Evolutionary conservation across 2,113 vertebrate species (phyloP).

Genomic region (Carollia perspicillata): DNA sequence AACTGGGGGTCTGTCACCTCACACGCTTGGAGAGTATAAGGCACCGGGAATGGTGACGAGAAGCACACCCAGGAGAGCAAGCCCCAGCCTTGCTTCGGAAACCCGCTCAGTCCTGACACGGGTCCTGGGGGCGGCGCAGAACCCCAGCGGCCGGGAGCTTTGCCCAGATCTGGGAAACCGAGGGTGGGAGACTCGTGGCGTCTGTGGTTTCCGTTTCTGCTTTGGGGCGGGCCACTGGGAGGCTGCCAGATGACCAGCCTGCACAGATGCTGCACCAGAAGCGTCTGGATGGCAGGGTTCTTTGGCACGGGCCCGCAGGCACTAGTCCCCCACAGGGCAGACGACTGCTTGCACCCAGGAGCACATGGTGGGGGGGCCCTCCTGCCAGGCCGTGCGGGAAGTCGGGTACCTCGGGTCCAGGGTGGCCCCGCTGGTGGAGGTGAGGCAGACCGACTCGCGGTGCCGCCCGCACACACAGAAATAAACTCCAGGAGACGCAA

Average conservation of each 20-base stretch:
- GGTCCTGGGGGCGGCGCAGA: neutral
- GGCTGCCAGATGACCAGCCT: neutral
- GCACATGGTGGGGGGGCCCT: neutral
- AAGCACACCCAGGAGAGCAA: neutral
- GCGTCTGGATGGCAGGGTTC: neutral
- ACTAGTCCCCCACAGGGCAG: neutral
- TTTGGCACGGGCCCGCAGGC: constrained; percentile 43
- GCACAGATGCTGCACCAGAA: neutral
- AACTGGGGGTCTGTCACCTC: neutral
- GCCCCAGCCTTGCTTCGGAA: neutral
- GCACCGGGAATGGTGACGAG: neutral
- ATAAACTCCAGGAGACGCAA: neutral
- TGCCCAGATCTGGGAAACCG: neutral
- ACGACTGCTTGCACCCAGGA: neutral
- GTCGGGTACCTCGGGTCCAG: neutral
- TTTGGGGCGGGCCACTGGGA: neutral
- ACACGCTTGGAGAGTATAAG: neutral
- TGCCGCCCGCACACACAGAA: rapidly evolving
- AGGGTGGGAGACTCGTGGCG: rapidly evolving
- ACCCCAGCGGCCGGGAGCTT: neutral
- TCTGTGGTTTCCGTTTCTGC: neutral
- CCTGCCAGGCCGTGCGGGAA: neutral
- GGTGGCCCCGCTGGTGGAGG: neutral
- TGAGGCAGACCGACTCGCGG: rapidly evolving
- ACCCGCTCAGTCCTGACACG: rapidly evolving